These are phyloP conservation scores for Neelides sp. DNA, from an alignment of 1,140 invertebrate genomes.

Conservation along the genomic window DNA sequence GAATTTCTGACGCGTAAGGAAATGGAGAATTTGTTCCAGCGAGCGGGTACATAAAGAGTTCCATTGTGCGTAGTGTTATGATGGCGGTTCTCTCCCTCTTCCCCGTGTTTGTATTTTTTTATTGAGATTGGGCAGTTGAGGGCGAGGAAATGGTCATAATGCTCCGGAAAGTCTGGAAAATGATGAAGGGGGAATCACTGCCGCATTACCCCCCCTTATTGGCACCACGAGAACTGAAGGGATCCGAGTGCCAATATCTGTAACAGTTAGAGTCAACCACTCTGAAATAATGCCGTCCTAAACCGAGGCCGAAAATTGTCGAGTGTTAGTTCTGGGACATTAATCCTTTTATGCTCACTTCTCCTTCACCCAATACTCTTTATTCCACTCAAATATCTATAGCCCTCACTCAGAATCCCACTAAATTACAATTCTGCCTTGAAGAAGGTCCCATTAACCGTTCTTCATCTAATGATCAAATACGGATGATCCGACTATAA, in stretches of 20 bases:
- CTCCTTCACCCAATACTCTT: conserved; percentile 1
- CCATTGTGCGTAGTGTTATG: not conserved
- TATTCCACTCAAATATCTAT: too few relatives aligned
- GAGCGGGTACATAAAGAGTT: too few relatives aligned
- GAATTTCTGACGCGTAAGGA: too few relatives aligned
- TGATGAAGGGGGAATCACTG: not conserved
- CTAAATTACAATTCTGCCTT: too few relatives aligned
- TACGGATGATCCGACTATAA: too few relatives aligned
- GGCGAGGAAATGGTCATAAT: too few relatives aligned
- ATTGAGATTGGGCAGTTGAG: not conserved
- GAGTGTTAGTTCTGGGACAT: conserved; percentile 31
- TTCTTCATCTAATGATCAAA: too few relatives aligned
- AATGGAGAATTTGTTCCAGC: too few relatives aligned
- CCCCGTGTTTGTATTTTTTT: not conserved
- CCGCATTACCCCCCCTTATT: conserved; percentile 6
- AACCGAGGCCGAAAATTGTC: conserved; percentile 31
- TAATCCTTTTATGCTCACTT: conserved; percentile 25
- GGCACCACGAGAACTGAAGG: too few relatives aligned
- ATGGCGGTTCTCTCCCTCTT: not conserved
- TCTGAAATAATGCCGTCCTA: conserved; percentile 25
- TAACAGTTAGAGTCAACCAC: conserved; percentile 26
- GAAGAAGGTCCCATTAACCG: too few relatives aligned
- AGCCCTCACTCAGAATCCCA: too few relatives aligned
- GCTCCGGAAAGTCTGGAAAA: not conserved
- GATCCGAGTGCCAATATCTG: conserved; percentile 28